Evolutionary conservation across 2,797 vertebrate genomes (phyloP).

Genomic region (Danio aesculapii): DNA sequence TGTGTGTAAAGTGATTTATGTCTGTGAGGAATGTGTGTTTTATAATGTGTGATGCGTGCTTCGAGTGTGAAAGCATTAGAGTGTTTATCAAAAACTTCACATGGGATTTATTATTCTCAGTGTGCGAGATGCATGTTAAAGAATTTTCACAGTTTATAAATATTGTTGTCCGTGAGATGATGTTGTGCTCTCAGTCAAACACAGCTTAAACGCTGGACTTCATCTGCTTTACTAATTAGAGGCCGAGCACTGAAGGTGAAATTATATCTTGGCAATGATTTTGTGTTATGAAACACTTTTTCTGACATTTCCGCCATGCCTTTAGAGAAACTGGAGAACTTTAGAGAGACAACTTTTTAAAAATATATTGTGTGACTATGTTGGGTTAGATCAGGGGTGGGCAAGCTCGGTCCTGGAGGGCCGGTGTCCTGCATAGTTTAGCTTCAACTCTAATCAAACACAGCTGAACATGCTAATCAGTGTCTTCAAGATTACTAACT

Average conservation of each 20-base stretch:
- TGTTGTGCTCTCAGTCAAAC: constrained; percentile 24
- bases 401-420: too few species aligned
- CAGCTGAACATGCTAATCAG: too few species aligned
- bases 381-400: too few species aligned
- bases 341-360: neutral
- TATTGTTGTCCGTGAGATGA: constrained; percentile 15
- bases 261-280: neutral
- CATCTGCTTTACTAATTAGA: neutral
- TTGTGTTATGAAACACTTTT: neutral
- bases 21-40: constrained; percentile 27
- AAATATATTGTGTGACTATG: neutral
- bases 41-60: neutral
- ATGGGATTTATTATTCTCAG: constrained; percentile 21
- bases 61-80: neutral
- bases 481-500: too few species aligned
- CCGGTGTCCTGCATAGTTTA: too few species aligned
- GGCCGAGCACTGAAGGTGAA: neutral
- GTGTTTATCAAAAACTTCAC: constrained; percentile 16
- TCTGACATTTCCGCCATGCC: neutral
- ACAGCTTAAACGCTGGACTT: neutral
- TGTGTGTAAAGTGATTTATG: neutral
- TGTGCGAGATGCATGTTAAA: constrained; percentile 5
- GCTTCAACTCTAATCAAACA: too few species aligned
- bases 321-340: neutral
- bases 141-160: constrained; percentile 33